These are phyloP conservation scores for Amblyopsis hoosieri DNA, from an alignment of 2,797 vertebrate genomes.

Conservation along the genomic window DNA sequence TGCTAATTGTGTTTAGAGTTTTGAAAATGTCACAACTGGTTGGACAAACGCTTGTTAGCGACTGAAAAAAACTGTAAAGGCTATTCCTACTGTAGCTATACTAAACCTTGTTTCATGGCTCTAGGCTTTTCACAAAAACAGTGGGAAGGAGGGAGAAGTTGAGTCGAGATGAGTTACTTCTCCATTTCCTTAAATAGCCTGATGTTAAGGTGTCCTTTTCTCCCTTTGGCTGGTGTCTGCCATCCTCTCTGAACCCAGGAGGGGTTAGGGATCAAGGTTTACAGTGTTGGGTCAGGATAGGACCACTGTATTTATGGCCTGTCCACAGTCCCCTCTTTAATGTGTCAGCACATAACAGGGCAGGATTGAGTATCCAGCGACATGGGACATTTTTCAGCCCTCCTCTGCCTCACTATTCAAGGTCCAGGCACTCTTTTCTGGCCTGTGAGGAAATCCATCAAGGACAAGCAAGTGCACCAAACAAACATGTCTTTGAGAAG, in stretches of 20 bases:
- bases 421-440: constrained; percentile 50
- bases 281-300: constrained; percentile 51
- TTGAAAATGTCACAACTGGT: too few species aligned
- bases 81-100: not conserved
- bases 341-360: constrained; percentile 68
- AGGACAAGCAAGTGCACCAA: constrained; percentile 45
- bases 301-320: constrained; percentile 66
- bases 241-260: not conserved
- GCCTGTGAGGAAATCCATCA: constrained; percentile 43
- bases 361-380: constrained; percentile 72
- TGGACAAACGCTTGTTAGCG: too few species aligned
- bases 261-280: constrained; percentile 52
- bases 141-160: not conserved
- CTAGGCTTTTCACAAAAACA: not conserved
- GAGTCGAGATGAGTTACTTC: not conserved
- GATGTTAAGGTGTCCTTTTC: not conserved
- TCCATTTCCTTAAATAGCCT: not conserved
- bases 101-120: not conserved
- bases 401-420: constrained; percentile 50
- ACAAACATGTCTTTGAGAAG: constrained; percentile 18
- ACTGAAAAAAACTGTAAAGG: not conserved
- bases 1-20: too few species aligned
- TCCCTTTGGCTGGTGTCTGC: not conserved
- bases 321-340: constrained; percentile 50
- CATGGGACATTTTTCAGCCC: constrained; percentile 74